Percentiles rank a stretch among this genome's conserved stretches.
Evolutionary conservation across 2,888 invertebrate species (phyloP).

Genomic region (Tiliacea aurago): DNA sequence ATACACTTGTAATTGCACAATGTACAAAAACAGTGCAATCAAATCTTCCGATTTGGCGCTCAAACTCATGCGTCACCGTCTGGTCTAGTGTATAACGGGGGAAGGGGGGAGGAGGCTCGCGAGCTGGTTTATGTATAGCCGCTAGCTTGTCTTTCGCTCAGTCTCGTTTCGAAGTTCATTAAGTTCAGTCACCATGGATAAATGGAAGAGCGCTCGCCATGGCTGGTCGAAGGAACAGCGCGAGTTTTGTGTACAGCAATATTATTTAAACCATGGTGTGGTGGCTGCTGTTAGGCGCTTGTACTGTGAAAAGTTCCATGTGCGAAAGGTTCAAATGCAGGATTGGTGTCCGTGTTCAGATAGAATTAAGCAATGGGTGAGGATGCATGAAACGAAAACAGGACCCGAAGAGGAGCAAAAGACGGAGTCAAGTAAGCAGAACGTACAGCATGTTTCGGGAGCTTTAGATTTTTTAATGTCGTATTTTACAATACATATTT

Average conservation of each 20-base stretch:
- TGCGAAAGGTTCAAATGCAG: not conserved
- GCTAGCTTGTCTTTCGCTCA: not conserved
- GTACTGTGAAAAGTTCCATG: not conserved
- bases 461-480: not conserved
- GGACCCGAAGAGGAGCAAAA: not conserved
- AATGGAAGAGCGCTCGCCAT: not conserved
- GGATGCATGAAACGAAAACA: slow-evolving; percentile 8
- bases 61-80: slow-evolving; percentile 1
- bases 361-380: slow-evolving; percentile 1
- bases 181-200: not conserved
- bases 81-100: no score
- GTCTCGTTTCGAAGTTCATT: slow-evolving; percentile 3
- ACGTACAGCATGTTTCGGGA: no score
- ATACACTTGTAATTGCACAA: slow-evolving; percentile 20
- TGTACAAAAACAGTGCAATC: slow-evolving; percentile 4
- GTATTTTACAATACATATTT: not conserved
- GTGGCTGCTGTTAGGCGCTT: not conserved
- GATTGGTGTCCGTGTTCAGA: not conserved
- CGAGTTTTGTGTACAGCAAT: slow-evolving; percentile 20
- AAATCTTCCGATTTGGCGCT: not conserved
- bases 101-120: no score
- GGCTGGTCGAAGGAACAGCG: slow-evolving; percentile 15
- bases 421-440: not conserved
- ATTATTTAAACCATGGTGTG: not conserved
- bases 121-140: not conserved